phyloP scores from a whole-genome alignment of 2,888 invertebrate species.

The Dendrolimus houi region DNA sequence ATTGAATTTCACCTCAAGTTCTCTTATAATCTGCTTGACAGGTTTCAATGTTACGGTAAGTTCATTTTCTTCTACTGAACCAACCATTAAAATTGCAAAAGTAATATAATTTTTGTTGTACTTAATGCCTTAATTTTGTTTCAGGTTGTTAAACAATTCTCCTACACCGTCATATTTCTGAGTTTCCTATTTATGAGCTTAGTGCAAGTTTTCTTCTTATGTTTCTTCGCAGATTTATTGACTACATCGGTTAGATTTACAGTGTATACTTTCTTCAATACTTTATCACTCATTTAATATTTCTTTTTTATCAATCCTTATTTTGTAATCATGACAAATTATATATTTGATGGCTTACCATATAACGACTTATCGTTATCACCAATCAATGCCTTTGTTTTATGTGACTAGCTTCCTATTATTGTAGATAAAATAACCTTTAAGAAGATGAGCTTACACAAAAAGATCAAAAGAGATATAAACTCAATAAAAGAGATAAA shows the following conservation, averaged over 20 bases:
- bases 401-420: too few species aligned
- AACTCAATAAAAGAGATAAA: too few species aligned
- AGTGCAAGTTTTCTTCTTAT: conserved; percentile 45
- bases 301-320: too few species aligned
- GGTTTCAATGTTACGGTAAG: conserved; percentile 47
- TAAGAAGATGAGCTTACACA: neutral
- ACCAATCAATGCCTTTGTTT: too few species aligned
- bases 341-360: too few species aligned
- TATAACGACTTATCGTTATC: too few species aligned
- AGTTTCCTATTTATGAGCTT: conserved; percentile 36
- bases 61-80: neutral
- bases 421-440: neutral
- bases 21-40: conserved; percentile 42
- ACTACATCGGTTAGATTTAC: conserved; percentile 34
- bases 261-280: too few species aligned
- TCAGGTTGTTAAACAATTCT: conserved; percentile 34
- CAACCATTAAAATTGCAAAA: too few species aligned
- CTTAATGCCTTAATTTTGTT: conserved; percentile 9
- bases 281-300: too few species aligned
- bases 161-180: conserved; percentile 28
- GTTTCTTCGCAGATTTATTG: conserved; percentile 47
- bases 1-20: conserved; percentile 42
- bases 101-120: too few species aligned
- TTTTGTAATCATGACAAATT: too few species aligned
- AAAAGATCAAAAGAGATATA: too few species aligned